These are phyloP conservation scores for Erebia aethiops DNA, from an alignment of 2,888 invertebrate species.

Conservation along the genomic window DNA sequence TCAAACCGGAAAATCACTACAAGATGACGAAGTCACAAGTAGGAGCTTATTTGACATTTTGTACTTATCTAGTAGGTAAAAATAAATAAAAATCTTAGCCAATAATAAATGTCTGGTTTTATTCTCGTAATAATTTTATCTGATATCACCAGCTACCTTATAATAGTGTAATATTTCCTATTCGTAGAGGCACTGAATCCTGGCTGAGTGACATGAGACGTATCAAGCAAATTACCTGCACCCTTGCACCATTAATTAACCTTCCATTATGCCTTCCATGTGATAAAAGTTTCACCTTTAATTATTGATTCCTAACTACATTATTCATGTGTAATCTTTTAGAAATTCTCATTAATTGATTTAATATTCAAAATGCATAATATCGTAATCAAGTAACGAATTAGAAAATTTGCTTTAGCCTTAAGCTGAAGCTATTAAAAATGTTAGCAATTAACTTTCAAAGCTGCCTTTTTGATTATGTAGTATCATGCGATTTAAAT, in stretches of 20 bases:
- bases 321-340: neutral
- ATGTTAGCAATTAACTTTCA: neutral
- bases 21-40: no score
- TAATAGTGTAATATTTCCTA: neutral
- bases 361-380: neutral
- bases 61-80: no score
- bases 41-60: no score
- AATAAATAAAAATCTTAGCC: no score
- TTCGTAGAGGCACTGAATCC: neutral
- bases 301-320: neutral
- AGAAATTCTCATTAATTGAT: slow-evolving; percentile 3
- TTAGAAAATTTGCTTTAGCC: neutral
- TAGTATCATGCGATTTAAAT: neutral
- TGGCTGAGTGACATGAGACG: no score
- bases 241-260: no score
- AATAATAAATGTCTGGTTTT: no score
- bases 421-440: neutral
- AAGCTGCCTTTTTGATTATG: neutral
- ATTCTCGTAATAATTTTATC: no score
- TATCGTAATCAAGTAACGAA: neutral
- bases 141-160: no score
- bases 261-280: no score
- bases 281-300: neutral
- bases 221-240: no score
- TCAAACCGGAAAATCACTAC: no score